phyloP scores from a whole-genome alignment of 2,113 vertebrate species.

The Chroicocephalus ridibundus region DNA sequence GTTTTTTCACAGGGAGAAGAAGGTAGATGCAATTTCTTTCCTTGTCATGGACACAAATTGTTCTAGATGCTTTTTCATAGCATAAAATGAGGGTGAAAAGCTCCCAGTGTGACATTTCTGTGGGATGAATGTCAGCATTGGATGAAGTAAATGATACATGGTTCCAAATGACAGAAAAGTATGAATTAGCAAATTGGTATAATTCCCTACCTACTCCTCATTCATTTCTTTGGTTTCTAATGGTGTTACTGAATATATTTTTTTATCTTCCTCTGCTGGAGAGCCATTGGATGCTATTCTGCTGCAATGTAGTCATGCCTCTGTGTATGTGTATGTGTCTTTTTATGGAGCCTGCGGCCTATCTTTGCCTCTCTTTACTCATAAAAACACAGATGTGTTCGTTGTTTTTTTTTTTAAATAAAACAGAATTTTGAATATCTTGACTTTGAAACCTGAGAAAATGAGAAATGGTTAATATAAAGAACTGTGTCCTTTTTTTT shows the following conservation, averaged over 20 bases:
- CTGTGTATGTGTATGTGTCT: background rate
- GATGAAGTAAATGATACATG: background rate
- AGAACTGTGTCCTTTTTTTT: background rate
- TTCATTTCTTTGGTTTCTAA: background rate
- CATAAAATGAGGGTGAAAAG: background rate
- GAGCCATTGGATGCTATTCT: background rate
- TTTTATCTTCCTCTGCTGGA: background rate
- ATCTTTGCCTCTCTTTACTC: background rate
- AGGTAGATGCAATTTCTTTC: background rate
- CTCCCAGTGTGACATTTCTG: background rate
- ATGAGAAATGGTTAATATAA: background rate
- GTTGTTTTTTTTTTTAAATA: background rate
- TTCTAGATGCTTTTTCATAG: background rate
- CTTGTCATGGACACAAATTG: background rate
- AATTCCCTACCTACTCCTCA: background rate
- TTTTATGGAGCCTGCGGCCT: background rate
- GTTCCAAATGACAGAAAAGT: background rate
- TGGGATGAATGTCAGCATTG: background rate
- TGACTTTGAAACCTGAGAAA: background rate
- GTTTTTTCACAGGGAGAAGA: background rate
- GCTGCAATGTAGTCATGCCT: background rate
- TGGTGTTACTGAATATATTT: background rate
- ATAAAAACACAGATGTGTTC: background rate
- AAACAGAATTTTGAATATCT: background rate
- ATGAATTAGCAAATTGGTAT: background rate